Base-by-base conservation (phyloP, 1,140 invertebrate genomes). In the Trichonephila inaurata region DNA sequence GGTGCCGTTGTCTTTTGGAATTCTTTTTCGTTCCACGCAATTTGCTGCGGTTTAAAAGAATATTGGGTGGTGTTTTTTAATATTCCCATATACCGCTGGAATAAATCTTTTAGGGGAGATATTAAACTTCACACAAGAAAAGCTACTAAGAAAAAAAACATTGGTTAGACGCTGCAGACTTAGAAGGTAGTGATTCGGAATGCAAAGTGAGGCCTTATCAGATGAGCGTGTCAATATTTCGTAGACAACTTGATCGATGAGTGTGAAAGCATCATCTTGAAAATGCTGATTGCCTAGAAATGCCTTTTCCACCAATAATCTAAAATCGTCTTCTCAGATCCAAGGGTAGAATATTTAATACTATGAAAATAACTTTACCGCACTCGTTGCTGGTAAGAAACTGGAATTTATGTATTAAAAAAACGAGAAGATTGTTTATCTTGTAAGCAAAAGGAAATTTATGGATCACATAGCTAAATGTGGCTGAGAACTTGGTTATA, bases 241-340 rank as follows among this genome's bases (percentile, higher is more conserved):
- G n/a, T 12, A 21, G 85, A 87, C 85, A 64, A 58, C 28, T 61
- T 87, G 85, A 87, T 87, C 85, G 85, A 87, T 87, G 85, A 64
- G 58, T 58, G 33, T 18, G 19, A 64, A 87, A 87, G 85, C 85
- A 61, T 24, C 85, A 87, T 87, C 85, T 87, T 24, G 85, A 87
- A 87, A 62, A 87, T 87, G 85, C 85, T 87, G 85, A 87, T 87
- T 87, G 85, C 85, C 58, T 66, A 14, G 85, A 87, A 87, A 64
- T 28, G 24, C 7, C 24, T 61, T 62, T 87, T 62, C 85, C 85
- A 62, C 61, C 58, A 87, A 64, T 64, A 64, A 61, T 64, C 61
- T 87, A 64, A 87, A 87, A 87, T 87, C 60, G 58, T 61, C 85
- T 87, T 77, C 33, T 77, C 72, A 40, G 28, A 60, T 87, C 85